Evolutionary conservation across 2,888 invertebrate genomes (phyloP).

Genomic region (Kryphioiulus occultus): DNA sequence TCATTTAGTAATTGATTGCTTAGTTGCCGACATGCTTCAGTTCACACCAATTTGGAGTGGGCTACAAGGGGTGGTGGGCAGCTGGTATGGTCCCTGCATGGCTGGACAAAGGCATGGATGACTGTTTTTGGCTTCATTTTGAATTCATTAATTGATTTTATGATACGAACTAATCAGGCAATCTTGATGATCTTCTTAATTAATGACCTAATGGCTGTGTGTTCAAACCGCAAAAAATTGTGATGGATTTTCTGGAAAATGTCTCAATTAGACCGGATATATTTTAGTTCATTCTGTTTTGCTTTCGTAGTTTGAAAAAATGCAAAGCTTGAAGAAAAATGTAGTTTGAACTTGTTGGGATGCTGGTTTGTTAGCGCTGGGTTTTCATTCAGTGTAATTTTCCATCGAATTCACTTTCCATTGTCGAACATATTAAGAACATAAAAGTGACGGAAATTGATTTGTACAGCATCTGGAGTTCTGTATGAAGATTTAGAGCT

Average conservation of each 20-base stretch:
- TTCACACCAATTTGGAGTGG: not conserved
- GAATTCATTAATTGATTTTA: too few relatives aligned
- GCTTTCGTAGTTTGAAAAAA: not conserved
- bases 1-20: not conserved
- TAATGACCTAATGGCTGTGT: not conserved
- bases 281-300: not conserved
- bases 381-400: not conserved
- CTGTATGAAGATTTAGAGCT: not conserved
- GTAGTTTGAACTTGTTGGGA: not conserved
- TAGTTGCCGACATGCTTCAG: not conserved
- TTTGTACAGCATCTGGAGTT: not conserved
- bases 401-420: not conserved
- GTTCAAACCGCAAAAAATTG: not conserved
- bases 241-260: not conserved
- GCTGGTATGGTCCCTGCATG: not conserved
- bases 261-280: too few relatives aligned
- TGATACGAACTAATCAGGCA: not conserved
- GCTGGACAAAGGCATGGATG: not conserved
- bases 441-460: constrained; percentile 11
- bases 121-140: too few relatives aligned
- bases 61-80: not conserved
- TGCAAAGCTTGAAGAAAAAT: not conserved
- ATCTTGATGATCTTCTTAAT: not conserved
- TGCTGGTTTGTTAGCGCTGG: not conserved
- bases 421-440: not conserved